A percentile compares a stretch with the other conserved stretches of the same genome.
Conservation (phyloP, 2,888 invertebrate genomes). For the Xanthostigma xanthostigma region DNA sequence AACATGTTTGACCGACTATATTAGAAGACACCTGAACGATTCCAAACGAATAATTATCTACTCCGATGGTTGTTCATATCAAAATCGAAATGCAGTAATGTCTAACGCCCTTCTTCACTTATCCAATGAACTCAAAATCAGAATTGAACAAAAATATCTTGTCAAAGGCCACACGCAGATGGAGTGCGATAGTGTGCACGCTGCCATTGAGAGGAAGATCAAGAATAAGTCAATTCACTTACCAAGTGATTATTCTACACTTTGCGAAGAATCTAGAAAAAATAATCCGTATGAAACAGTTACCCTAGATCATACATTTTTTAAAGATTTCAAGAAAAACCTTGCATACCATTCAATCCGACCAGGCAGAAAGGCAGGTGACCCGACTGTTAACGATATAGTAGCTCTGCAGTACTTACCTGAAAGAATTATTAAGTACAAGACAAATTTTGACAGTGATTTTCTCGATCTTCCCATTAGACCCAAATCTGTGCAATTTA, state of each 20-base stretch:
- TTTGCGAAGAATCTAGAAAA: constrained; percentile 10
- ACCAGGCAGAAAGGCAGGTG: constrained; percentile 13
- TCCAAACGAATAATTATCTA: constrained; percentile 14
- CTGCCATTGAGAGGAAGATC: constrained; percentile 13
- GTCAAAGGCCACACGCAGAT: constrained; percentile 18
- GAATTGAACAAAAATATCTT: constrained; percentile 14
- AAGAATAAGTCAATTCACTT: constrained; percentile 12
- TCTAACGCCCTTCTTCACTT: constrained; percentile 18
- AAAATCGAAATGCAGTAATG: constrained; percentile 17
- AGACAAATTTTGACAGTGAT: constrained; percentile 5
- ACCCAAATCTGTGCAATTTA: too few species aligned
- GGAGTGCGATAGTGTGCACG: constrained; percentile 18
- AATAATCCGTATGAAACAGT: constrained; percentile 11
- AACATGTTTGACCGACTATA: too few species aligned
- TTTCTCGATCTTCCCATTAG: neutral
- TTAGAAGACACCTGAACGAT: too few species aligned
- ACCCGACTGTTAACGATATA: constrained; percentile 14
- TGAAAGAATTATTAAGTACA: constrained; percentile 9
- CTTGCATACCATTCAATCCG: constrained; percentile 11
- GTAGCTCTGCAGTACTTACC: constrained; percentile 9
- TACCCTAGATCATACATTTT: constrained; percentile 8
- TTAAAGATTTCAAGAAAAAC: constrained; percentile 3
- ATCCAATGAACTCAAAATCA: constrained; percentile 12
- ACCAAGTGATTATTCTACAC: constrained; percentile 14
- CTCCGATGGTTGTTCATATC: constrained; percentile 17